Conservation (phyloP, 2,113 vertebrate genomes). For the Pollimyrus isidori region DNA sequence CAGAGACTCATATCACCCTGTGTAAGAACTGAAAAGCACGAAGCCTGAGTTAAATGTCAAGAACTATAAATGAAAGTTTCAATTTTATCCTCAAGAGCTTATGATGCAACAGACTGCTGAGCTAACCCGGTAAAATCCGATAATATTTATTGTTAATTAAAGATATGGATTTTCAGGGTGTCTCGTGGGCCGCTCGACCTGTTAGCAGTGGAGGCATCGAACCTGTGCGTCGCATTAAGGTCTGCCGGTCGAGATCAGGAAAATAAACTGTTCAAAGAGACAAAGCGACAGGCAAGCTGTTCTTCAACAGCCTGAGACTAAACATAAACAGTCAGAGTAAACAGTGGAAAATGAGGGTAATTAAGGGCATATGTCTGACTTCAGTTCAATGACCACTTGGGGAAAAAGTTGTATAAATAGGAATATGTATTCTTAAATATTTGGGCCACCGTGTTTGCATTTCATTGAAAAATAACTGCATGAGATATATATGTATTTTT, state of each 20-base stretch:
- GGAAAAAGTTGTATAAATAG: neutral
- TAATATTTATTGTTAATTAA: neutral
- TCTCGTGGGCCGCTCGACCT: neutral
- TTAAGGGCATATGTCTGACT: neutral
- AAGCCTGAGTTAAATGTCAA: neutral
- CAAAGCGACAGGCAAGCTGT: neutral
- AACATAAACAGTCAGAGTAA: constrained; percentile 2
- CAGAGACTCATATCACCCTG: neutral
- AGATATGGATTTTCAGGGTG: neutral
- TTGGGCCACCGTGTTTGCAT: neutral
- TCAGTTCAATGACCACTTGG: neutral
- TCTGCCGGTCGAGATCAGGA: neutral
- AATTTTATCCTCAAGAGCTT: neutral
- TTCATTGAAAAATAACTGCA: neutral
- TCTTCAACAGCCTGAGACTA: neutral
- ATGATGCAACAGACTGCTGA: neutral
- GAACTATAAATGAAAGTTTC: neutral
- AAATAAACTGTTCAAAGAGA: neutral
- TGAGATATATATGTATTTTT: neutral
- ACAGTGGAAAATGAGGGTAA: constrained; percentile 1
- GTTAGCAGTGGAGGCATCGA: neutral
- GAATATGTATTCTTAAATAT: neutral
- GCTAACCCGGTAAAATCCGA: neutral
- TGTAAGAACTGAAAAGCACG: neutral
- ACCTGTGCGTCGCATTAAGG: neutral